These are phyloP conservation scores for Lutjanus campechanus DNA, from an alignment of 2,797 vertebrate species.

Conservation along the genomic window DNA sequence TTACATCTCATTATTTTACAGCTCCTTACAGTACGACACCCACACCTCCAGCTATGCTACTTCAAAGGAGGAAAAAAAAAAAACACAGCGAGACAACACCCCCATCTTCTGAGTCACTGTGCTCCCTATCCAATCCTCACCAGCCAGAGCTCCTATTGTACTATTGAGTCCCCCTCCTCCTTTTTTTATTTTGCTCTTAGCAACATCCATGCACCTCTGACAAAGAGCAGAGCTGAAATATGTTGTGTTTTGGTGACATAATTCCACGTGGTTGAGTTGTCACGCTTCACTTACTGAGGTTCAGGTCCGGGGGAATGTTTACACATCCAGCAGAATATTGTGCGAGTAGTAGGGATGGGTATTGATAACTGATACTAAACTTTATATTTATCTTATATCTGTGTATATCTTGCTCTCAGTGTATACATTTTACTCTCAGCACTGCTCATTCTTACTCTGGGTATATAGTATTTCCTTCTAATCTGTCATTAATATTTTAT, in stretches of 20 bases:
- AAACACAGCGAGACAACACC: conserved; percentile 4
- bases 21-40: not conserved
- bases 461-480: too few relatives aligned
- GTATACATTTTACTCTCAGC: too few relatives aligned
- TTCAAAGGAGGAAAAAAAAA: conserved; percentile 2
- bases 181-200: conserved; percentile 4
- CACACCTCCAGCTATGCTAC: conserved; percentile 25
- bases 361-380: too few relatives aligned
- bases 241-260: conserved; percentile 29
- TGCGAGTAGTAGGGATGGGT: not conserved
- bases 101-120: conserved; percentile 26
- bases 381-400: too few relatives aligned
- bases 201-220: conserved; percentile 4
- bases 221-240: conserved; percentile 24
- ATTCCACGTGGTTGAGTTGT: conserved; percentile 8
- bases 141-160: not conserved
- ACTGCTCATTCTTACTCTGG: too few relatives aligned
- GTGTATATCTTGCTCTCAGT: too few relatives aligned
- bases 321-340: not conserved
- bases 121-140: conserved; percentile 1
- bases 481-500: too few relatives aligned
- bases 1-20: conserved; percentile 16
- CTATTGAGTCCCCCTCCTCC: not conserved
- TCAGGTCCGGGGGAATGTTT: conserved; percentile 12
- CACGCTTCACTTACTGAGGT: not conserved